Conservation (phyloP, 2,888 invertebrate species). For the Schizaphis graminum region DNA sequence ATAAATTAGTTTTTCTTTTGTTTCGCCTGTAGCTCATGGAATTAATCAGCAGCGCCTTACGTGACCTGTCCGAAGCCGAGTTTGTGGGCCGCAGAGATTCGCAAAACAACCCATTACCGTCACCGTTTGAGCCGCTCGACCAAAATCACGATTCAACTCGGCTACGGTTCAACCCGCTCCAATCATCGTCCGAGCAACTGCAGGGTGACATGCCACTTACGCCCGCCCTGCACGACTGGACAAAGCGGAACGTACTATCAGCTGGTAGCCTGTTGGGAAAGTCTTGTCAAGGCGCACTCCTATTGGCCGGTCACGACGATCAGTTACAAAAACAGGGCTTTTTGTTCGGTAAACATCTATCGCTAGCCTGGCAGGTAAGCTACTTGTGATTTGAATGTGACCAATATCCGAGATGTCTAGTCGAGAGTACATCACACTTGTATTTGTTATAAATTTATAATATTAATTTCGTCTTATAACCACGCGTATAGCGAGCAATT, state of each 20-base stretch:
- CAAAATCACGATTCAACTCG: constrained; percentile 26
- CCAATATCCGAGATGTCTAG: not conserved
- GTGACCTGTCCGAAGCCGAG: constrained; percentile 92
- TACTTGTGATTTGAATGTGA: not conserved
- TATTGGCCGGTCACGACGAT: constrained; percentile 85
- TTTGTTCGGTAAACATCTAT: constrained; percentile 88
- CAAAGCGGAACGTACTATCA: constrained; percentile 82
- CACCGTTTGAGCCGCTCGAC: constrained; percentile 73
- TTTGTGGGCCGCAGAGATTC: constrained; percentile 87
- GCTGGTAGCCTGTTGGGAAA: constrained; percentile 84
- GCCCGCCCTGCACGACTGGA: constrained; percentile 82
- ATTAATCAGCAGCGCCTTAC: constrained; percentile 88
- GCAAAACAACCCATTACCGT: constrained; percentile 87
- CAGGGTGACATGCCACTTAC: constrained; percentile 54
- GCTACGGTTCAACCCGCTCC: constrained; percentile 46
- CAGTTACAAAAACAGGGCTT: constrained; percentile 85
- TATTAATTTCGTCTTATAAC: not conserved
- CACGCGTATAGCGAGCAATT: not conserved
- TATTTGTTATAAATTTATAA: not conserved
- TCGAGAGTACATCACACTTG: not conserved
- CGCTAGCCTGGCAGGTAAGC: constrained; percentile 88
- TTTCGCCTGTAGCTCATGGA: constrained; percentile 79
- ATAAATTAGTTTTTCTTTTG: not conserved
- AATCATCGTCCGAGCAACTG: constrained; percentile 36
- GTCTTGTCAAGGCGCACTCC: constrained; percentile 88